Conservation (phyloP, 2,888 invertebrate genomes). For the Oxytorus armatus region DNA sequence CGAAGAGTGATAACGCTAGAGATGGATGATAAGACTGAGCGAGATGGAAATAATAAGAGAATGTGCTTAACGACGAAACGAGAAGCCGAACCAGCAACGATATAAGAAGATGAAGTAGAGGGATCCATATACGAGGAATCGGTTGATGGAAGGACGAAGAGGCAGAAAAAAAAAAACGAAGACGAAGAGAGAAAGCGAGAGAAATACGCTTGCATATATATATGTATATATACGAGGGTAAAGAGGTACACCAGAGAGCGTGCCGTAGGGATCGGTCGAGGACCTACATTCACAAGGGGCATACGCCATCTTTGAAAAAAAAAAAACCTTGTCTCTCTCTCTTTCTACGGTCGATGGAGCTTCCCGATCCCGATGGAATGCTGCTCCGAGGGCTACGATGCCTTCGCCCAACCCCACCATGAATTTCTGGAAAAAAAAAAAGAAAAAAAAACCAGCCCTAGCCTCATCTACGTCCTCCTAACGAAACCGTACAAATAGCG, state of each 20-base stretch:
- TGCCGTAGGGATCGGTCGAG: slow-evolving; percentile 81
- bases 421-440: slow-evolving; percentile 38
- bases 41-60: slow-evolving; percentile 33
- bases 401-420: slow-evolving; percentile 68
- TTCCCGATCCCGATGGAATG: slow-evolving; percentile 82
- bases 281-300: slow-evolving; percentile 83
- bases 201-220: slow-evolving; percentile 24
- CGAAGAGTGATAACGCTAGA: slow-evolving; percentile 48
- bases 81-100: slow-evolving; percentile 6
- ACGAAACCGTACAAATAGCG: slow-evolving; percentile 27
- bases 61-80: slow-evolving; percentile 36
- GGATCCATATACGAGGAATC: slow-evolving; percentile 54
- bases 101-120: slow-evolving; percentile 1
- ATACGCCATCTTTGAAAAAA: slow-evolving; percentile 82
- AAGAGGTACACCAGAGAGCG: slow-evolving; percentile 53
- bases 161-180: slow-evolving; percentile 19
- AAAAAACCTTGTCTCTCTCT: slow-evolving; percentile 50
- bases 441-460: slow-evolving; percentile 31
- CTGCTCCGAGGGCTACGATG: slow-evolving; percentile 74
- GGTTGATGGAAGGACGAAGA: slow-evolving; percentile 52
- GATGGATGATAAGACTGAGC: slow-evolving; percentile 24
- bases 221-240: slow-evolving; percentile 26
- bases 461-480: slow-evolving; percentile 15
- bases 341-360: slow-evolving; percentile 27
- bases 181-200: slow-evolving; percentile 57